A percentile compares a stretch with the other conserved stretches of the same genome.
phyloP scores from a whole-genome alignment of 2,797 vertebrate genomes.

The Ceryle rudis region DNA sequence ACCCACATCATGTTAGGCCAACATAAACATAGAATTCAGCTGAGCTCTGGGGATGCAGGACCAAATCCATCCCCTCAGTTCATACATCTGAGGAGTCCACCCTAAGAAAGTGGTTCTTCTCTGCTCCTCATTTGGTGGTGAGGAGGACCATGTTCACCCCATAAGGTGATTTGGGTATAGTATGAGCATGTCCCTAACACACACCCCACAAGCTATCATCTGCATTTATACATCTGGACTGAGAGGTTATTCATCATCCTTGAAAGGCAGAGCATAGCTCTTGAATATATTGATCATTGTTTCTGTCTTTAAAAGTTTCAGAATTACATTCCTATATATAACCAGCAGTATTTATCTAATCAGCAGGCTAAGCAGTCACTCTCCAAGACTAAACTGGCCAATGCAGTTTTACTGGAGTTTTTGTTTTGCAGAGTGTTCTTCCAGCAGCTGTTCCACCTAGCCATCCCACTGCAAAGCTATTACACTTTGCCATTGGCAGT shows the following conservation, averaged over 20 bases:
- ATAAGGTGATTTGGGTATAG: not conserved
- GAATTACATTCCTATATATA: not conserved
- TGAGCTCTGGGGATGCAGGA: not conserved
- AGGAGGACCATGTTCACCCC: not conserved
- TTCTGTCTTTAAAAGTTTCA: not conserved
- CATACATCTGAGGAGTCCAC: not conserved
- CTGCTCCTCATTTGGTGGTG: accelerated
- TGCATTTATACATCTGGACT: not conserved
- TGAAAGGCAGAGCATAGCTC: not conserved
- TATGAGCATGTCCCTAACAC: not conserved
- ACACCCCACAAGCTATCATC: not conserved
- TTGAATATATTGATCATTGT: not conserved
- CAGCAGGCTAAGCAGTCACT: not conserved
- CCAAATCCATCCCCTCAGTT: not conserved
- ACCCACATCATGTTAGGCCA: accelerated
- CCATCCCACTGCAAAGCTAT: not conserved
- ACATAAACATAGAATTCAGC: not conserved
- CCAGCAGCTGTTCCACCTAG: conserved; percentile 7
- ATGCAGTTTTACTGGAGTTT: accelerated
- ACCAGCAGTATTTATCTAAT: not conserved
- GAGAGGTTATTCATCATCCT: not conserved
- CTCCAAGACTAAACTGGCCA: not conserved
- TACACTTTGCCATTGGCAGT: conserved; percentile 46
- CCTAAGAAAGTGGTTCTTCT: not conserved
- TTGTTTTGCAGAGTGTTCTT: not conserved